Conservation (phyloP, 2,797 vertebrate species). For the Acanthis flammea region DNA sequence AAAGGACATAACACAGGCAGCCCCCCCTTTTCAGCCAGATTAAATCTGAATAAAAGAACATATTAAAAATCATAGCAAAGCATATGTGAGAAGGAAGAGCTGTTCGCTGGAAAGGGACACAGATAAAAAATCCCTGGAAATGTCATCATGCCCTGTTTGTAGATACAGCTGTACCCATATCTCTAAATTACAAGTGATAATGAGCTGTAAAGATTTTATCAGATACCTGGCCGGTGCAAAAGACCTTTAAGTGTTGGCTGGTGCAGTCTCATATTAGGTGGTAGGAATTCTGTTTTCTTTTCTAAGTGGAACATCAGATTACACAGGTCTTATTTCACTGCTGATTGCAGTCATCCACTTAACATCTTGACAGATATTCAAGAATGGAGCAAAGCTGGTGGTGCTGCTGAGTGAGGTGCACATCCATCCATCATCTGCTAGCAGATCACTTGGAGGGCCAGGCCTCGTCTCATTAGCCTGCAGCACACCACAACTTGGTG, state of each 20-base stretch:
- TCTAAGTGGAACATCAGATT: constrained; percentile 89
- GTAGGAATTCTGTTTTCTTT: constrained; percentile 82
- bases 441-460: constrained; percentile 85
- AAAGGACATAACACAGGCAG: neutral
- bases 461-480: constrained; percentile 38
- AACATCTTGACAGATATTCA: constrained; percentile 87
- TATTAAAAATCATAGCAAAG: neutral
- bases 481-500: constrained; percentile 31
- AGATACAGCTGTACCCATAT: constrained; percentile 62
- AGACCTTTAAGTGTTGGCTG: constrained; percentile 55
- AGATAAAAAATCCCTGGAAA: constrained; percentile 46
- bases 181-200: constrained; percentile 70
- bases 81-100: neutral
- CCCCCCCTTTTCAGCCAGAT: neutral
- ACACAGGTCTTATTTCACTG: constrained; percentile 89
- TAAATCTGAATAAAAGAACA: neutral
- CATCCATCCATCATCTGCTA: constrained; percentile 90
- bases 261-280: constrained; percentile 69
- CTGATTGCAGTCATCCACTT: constrained; percentile 89
- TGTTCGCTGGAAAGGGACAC: neutral
- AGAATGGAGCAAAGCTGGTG: constrained; percentile 79
- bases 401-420: constrained; percentile 67
- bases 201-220: constrained; percentile 79
- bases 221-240: constrained; percentile 47
- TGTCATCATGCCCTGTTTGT: constrained; percentile 31